Evolutionary conservation across 2,797 vertebrate species (phyloP), one percentile per base, ranked within the genome.

Genomic region (Allobates femoralis): DNA sequence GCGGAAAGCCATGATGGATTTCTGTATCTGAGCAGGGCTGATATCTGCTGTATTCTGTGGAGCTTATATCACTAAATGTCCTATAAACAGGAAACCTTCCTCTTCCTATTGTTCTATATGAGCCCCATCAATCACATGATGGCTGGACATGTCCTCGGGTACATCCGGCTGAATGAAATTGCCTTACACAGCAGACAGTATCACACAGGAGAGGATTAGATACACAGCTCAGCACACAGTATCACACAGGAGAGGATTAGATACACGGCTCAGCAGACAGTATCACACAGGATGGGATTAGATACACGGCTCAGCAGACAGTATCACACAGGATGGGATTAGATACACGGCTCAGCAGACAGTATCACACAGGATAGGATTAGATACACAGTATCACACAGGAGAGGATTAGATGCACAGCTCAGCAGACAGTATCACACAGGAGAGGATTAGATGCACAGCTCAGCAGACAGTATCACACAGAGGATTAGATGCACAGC

Each of bases 71-170:
- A 11, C 12, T 19, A 0, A 21, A 12, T 81, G 79, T 81, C 46
- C 79, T 55, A 37, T 67, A 50, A 69, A 55, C 79, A 67, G 79
- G 64, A 81, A 53, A 81, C 32, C 46, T 55, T 80, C 69, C 64
- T 26, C n/a, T 64, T 64, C 78, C 75, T 78, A 58, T 58, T 78
- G 32, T 37, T 16, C 37, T 30, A n/a, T 30, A 69, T 16, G 46
- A 23, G n/a, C 21, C 51, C 34, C 56, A 41, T 69, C 19, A 67
- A 12, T 66, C 62, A 67, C n/a, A 11, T 0, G 3, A 16, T 41
- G 26, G 11, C n/a, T 4, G n/a, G 19, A 37, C 0, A 8, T 62
- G n/a, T 51, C 60, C 60, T 8, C 41, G 15, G 19, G 3, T 50
- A n/a, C 19, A 53, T 81, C 62, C 79, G 69, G 67, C 58, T 34